phyloP scores from a whole-genome alignment of 1,140 invertebrate species.

The Drepana arcuata region DNA sequence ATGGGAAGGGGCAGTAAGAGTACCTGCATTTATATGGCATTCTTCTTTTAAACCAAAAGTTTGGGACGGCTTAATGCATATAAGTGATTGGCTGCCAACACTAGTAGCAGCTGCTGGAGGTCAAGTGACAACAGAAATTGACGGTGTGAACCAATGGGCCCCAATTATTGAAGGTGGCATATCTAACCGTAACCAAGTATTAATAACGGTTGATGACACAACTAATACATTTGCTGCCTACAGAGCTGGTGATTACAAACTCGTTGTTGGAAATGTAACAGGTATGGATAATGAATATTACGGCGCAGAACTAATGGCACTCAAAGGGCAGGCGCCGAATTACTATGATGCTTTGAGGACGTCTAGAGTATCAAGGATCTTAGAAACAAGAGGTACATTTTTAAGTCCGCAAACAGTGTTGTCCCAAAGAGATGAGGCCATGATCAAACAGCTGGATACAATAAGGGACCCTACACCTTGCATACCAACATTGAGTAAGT shows the following conservation, averaged over 20 bases:
- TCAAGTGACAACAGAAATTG: constrained; percentile 42
- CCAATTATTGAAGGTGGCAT: constrained; percentile 71
- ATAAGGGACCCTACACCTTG: constrained; percentile 35
- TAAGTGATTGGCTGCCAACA: constrained; percentile 93
- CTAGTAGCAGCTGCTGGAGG: constrained; percentile 66
- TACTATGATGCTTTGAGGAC: constrained; percentile 35
- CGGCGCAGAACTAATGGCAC: constrained; percentile 35
- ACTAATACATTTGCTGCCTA: constrained; percentile 42
- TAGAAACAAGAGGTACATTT: constrained; percentile 31
- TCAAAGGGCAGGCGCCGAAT: constrained; percentile 33
- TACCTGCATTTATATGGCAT: constrained; percentile 87
- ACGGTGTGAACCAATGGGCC: constrained; percentile 83
- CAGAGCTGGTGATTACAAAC: constrained; percentile 53
- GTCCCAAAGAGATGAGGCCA: constrained; percentile 25
- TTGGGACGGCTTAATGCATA: constrained; percentile 85
- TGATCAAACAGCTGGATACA: constrained; percentile 28
- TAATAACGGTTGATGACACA: constrained; percentile 58
- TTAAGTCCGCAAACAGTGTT: constrained; percentile 32
- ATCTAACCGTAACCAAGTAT: constrained; percentile 76
- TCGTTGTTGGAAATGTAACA: constrained; percentile 54
- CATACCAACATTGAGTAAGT: constrained; percentile 47
- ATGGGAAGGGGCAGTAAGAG: constrained; percentile 90
- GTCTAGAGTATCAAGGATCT: constrained; percentile 32
- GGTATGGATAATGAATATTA: constrained; percentile 48
- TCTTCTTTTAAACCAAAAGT: constrained; percentile 74